phyloP scores from a whole-genome alignment of 2,888 invertebrate species.

The Teinopalpus imperialis region DNA sequence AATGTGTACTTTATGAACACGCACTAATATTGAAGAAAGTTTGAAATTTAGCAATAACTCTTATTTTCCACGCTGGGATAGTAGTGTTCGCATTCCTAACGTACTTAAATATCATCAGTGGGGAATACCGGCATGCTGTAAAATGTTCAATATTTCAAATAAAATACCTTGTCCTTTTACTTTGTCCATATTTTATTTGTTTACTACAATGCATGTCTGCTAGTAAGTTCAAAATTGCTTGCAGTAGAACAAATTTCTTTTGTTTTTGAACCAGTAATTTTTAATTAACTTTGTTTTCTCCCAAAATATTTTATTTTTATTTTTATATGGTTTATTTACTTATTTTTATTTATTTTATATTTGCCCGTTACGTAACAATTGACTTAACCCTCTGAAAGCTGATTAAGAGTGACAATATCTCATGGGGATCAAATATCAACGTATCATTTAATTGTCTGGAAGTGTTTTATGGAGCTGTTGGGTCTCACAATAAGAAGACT shows the following conservation, averaged over 20 bases:
- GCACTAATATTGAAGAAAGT: neutral
- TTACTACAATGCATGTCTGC: slow-evolving; percentile 45
- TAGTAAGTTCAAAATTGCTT: slow-evolving; percentile 52
- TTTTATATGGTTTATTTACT: slow-evolving; percentile 3
- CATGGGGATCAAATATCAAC: slow-evolving; percentile 52
- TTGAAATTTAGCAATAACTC: slow-evolving; percentile 3
- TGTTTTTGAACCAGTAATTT: slow-evolving; percentile 22
- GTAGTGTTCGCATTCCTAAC: slow-evolving; percentile 23
- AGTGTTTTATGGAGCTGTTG: slow-evolving; percentile 68
- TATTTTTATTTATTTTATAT: slow-evolving; percentile 12
- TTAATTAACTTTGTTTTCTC: slow-evolving; percentile 5
- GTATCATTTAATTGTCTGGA: slow-evolving; percentile 60
- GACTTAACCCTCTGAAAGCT: slow-evolving; percentile 32
- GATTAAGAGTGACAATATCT: slow-evolving; percentile 42
- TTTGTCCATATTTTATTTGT: too few relatives aligned
- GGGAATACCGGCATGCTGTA: slow-evolving; percentile 35
- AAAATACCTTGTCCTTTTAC: slow-evolving; percentile 42
- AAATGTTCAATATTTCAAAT: slow-evolving; percentile 52
- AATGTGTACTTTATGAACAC: slow-evolving; percentile 1
- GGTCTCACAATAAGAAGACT: slow-evolving; percentile 63
- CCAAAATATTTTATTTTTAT: slow-evolving; percentile 9
- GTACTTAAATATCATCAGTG: slow-evolving; percentile 39
- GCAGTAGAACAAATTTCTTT: slow-evolving; percentile 41
- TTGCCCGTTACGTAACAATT: slow-evolving; percentile 12
- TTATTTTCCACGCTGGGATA: slow-evolving; percentile 7